These are phyloP conservation scores for Epirrhoe alternata DNA, from an alignment of 2,888 invertebrate genomes.

Conservation along the genomic window DNA sequence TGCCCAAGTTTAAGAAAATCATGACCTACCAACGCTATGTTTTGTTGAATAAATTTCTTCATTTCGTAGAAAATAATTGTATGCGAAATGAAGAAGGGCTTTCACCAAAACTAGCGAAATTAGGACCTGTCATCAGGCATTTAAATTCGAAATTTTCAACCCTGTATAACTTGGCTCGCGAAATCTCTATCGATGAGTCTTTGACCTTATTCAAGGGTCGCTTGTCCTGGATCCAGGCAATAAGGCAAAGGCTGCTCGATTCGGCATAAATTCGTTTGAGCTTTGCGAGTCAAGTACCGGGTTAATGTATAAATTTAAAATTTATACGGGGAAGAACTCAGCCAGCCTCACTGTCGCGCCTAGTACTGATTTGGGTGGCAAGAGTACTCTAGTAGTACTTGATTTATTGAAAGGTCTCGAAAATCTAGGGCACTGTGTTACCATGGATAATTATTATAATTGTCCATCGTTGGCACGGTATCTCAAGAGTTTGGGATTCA, in stretches of 20 bases:
- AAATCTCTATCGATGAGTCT: constrained; percentile 43
- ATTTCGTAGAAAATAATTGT: constrained; percentile 16
- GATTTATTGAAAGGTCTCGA: constrained; percentile 4
- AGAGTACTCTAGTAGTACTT: constrained; percentile 4
- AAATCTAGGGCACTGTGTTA: constrained; percentile 32
- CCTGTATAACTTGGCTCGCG: constrained; percentile 17
- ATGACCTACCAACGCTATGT: constrained; percentile 38
- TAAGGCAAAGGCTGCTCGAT: constrained; percentile 39
- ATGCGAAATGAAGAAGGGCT: constrained; percentile 18
- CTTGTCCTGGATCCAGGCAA: constrained; percentile 39
- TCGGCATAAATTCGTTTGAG: constrained; percentile 45
- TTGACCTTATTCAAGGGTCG: constrained; percentile 44
- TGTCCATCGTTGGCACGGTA: constrained; percentile 31
- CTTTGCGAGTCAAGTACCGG: constrained; percentile 43
- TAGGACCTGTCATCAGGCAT: constrained; percentile 14
- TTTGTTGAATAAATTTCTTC: constrained; percentile 41
- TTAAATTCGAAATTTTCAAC: constrained; percentile 2
- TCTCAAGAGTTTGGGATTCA: constrained; percentile 41
- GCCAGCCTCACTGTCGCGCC: background rate
- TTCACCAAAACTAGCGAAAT: constrained; percentile 33
- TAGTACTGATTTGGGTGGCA: constrained; percentile 13
- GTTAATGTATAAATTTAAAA: constrained; percentile 36
- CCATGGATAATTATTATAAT: constrained; percentile 28
- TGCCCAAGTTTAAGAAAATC: constrained; percentile 34
- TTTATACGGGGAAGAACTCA: constrained; percentile 29